Base-by-base conservation (phyloP, 2,888 invertebrate genomes). In the Heliconius charithonia region DNA sequence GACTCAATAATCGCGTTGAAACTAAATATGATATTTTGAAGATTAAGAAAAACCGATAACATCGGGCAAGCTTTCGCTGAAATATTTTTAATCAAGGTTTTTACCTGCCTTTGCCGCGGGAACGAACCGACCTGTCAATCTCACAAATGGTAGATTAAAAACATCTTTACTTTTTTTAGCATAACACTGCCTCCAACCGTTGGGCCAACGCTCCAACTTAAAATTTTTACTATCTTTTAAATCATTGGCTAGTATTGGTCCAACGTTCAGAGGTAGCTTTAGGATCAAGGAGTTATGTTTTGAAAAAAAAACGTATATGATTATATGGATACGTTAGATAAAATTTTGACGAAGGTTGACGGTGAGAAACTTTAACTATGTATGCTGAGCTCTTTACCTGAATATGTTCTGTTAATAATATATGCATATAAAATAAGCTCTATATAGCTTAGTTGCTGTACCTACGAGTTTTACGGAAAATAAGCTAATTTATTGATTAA, bases 61-160 rank as follows among this genome's bases (percentile, higher is more conserved):
- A 90, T 89, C 90, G 83, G 73, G 77, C 83, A 80, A 84, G 87
- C 89, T 89, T 92, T 92, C 88, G 93, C 94, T 93, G 92, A 93
- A 94, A 93, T 91, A 93, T 93, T 93, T 93, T 93, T 94, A 95
- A 94, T 94, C 94, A 94, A 93, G 91, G 88, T 91, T 92, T 92
- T 91, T 93, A 94, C 94, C 94, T 94, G 94, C 85, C 84, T 87
- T 87, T 88, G 87, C 89, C 88, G 87, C 89, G 87, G 89, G 89
- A 87, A 88, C 89, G 87, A 88, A 91, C 93, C 93, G 90, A 93
- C 92, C 95, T 94, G 94, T 95, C 95, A 94, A 93, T 95, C 95
- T 93, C 87, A 91, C 93, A 92, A 94, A 94, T 90, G 91, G 92
- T 92, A 93, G 92, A 94, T 95, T 94, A 94, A 94, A 95, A 94